Base-by-base conservation (phyloP, 2,888 invertebrate genomes). In the Phoronis australis region DNA sequence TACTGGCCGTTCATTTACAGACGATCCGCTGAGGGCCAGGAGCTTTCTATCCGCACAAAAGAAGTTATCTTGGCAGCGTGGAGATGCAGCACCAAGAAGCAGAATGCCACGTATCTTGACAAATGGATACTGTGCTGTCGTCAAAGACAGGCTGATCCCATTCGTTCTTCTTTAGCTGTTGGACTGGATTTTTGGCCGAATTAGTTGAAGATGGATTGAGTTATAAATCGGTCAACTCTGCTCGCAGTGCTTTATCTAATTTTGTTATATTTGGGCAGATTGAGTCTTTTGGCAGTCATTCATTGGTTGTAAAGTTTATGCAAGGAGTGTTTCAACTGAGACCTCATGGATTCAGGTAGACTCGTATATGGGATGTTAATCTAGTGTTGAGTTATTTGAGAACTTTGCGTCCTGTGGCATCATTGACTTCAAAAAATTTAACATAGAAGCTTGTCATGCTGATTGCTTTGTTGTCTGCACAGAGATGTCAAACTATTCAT, bases 381-480 rank as follows among this genome's bases (percentile, higher is more conserved):
- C 25, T 25, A 27, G 51, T 54, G 27, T 37, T 50, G 24, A 41
- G 43, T 22, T 47, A 45, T 24, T 39, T 52, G 12, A 35, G 37
- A 35, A 45, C 42, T 24, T 25, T 41, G 22, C 47, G 43, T 37
- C 48, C 47, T 18, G 48, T 45, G 12, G 40, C 41, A 45, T 22
- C 3, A 6, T 31, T 56, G 9, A 41, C 18, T 47, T 51, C 9
- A 49, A 47, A 45, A 35, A 46, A 6, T 51, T n/a, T 53, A 27
- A 52, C 55, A 37, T 46, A 46, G 15, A 56, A 53, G 37, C 37
- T 52, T 9, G 42, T 41, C n/a, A 51, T 53, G 56, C 38, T 56
- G 20, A 44, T 56, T 20, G 46, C 41, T 39, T 27, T 56, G 20
- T 40, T 50, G 6, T 37, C 38, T 42, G 50, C 42, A 25, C 45